These are phyloP conservation scores for Tenodera sinensis DNA, from an alignment of 2,888 invertebrate genomes.

Conservation along the genomic window DNA sequence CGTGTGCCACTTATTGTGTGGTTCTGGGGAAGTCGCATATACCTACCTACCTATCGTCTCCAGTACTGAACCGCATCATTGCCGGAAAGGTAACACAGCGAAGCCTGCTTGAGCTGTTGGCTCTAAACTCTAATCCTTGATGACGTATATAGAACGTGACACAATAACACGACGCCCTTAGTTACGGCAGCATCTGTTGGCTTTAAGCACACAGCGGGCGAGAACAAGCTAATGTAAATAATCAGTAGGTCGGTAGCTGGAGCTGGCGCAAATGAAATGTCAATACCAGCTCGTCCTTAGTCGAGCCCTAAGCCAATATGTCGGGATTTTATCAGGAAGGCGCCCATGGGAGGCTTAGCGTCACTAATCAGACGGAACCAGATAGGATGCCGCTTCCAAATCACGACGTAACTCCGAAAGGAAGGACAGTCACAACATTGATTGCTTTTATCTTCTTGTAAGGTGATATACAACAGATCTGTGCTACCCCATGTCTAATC, in stretches of 20 bases:
- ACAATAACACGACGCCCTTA: background rate
- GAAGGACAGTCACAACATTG: background rate
- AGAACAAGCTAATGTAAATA: background rate
- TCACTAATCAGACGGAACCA: background rate
- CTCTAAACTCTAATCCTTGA: background rate
- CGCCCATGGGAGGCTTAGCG: background rate
- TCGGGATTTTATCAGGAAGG: background rate
- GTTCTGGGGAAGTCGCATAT: too few species aligned
- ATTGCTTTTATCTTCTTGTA: background rate
- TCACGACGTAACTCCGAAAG: background rate
- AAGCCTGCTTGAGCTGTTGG: background rate
- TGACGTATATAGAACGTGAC: background rate
- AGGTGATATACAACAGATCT: too few species aligned
- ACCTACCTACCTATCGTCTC: too few species aligned
- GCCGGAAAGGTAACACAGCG: too few species aligned
- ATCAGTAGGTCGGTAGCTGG: background rate
- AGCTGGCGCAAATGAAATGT: background rate
- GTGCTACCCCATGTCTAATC: too few species aligned
- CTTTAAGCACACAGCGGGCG: background rate
- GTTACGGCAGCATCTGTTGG: background rate
- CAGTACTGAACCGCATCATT: too few species aligned
- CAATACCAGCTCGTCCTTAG: background rate
- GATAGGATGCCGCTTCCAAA: background rate
- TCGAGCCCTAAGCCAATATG: background rate
- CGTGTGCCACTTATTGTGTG: too few species aligned